A percentile compares a stretch with the other conserved stretches of the same genome.
phyloP scores from a whole-genome alignment of 37 sponge, comb jelly and placozoan genomes.

The Theonella swinhoei region DNA sequence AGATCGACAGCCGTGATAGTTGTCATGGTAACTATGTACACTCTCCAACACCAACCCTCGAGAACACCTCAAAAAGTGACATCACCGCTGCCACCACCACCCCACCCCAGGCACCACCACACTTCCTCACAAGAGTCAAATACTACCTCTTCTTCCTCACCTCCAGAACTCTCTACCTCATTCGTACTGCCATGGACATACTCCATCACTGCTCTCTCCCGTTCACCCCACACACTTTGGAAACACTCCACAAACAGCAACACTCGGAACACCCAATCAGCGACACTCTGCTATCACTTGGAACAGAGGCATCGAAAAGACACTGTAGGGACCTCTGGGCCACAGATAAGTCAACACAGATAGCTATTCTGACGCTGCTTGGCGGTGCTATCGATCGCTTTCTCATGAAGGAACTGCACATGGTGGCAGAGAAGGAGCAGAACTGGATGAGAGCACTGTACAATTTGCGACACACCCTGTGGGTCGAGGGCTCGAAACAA shows the following conservation, averaged over 20 bases:
- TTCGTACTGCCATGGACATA: neutral
- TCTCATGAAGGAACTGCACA: slow-evolving; percentile 43
- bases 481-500: slow-evolving; percentile 52
- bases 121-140: neutral
- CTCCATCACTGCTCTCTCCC: slow-evolving; percentile 13
- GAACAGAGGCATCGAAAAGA: slow-evolving; percentile 49
- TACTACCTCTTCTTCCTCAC: neutral
- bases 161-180: neutral
- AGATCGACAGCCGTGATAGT: neutral
- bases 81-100: neutral
- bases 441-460: slow-evolving; percentile 69
- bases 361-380: slow-evolving; percentile 44
- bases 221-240: neutral
- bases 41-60: neutral
- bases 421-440: slow-evolving; percentile 48
- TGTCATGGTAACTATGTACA: neutral
- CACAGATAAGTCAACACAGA: slow-evolving; percentile 46
- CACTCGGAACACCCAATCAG: slow-evolving; percentile 30
- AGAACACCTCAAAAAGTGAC: no score
- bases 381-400: slow-evolving; percentile 67
- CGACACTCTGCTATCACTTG: slow-evolving; percentile 65
- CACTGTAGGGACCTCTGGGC: slow-evolving; percentile 62
- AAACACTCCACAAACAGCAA: slow-evolving; percentile 1
- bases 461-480: slow-evolving; percentile 65
- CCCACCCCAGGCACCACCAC: no score